Percentiles rank a stretch among this genome's conserved stretches.
Conservation (phyloP, 2,113 vertebrate genomes). For the Hirundichthys speculiger region DNA sequence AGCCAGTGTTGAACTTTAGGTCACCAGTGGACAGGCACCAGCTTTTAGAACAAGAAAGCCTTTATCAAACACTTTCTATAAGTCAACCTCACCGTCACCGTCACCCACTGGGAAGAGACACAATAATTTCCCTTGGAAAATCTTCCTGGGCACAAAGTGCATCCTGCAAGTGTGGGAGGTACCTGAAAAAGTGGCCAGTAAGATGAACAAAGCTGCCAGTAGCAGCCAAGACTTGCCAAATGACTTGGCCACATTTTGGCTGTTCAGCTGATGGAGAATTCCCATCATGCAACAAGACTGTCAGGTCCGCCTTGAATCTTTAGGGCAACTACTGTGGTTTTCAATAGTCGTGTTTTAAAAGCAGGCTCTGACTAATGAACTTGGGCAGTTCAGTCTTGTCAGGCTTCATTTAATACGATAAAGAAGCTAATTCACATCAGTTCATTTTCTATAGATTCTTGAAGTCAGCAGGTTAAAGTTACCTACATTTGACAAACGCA, state of each 20-base stretch:
- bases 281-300: conserved; percentile 26
- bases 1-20: neutral
- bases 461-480: neutral
- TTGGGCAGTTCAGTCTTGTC: neutral
- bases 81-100: conserved; percentile 4
- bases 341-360: conserved; percentile 20
- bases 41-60: conserved; percentile 6
- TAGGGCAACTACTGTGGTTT: conserved; percentile 19
- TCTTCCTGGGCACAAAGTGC: conserved; percentile 32
- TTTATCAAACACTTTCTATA: neutral
- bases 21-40: neutral
- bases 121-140: conserved; percentile 30
- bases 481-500: neutral
- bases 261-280: conserved; percentile 31
- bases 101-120: conserved; percentile 31
- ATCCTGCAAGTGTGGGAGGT: conserved; percentile 36
- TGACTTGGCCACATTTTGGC: conserved; percentile 35
- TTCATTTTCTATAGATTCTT: neutral
- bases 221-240: conserved; percentile 39
- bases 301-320: conserved; percentile 26
- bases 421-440: neutral
- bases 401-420: neutral
- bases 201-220: conserved; percentile 37
- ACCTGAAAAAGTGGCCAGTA: conserved; percentile 44
- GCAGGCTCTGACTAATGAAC: conserved; percentile 3